Evolutionary conservation across 2,113 vertebrate genomes (phyloP).

Genomic region (Callionymus lyra): DNA sequence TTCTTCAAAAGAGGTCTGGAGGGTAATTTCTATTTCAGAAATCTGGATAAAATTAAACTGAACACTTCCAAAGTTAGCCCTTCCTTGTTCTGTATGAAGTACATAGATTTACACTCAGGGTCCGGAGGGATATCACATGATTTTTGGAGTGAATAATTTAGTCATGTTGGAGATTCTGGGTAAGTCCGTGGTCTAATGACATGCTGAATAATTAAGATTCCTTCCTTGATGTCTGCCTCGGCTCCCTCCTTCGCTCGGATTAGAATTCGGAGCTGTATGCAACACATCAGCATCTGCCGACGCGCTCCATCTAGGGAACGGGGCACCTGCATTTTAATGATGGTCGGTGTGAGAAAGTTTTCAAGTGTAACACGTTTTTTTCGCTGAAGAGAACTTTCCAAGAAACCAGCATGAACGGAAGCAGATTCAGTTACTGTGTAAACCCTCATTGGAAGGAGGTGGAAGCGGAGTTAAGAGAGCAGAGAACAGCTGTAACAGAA

Average conservation of each 20-base stretch:
- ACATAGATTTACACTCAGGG: background rate
- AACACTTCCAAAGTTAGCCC: too few relatives aligned
- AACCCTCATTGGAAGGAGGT: too few relatives aligned
- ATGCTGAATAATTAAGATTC: background rate
- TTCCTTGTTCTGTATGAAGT: too few relatives aligned
- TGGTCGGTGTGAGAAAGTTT: background rate
- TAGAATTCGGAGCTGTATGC: conserved; percentile 4
- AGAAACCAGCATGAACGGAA: too few relatives aligned
- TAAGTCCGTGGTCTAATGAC: background rate
- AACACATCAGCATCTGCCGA: background rate
- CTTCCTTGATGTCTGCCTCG: background rate
- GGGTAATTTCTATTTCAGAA: too few relatives aligned
- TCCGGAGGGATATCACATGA: background rate
- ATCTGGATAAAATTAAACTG: too few relatives aligned
- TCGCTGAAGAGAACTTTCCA: too few relatives aligned
- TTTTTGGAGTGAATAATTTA: conserved; percentile 3
- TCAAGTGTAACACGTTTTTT: background rate
- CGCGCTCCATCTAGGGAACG: background rate
- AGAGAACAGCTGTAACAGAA: too few relatives aligned
- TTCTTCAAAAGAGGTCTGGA: too few relatives aligned
- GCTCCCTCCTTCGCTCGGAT: conserved; percentile 4
- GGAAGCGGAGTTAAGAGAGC: too few relatives aligned
- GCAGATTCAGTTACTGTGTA: too few relatives aligned
- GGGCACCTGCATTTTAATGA: background rate
- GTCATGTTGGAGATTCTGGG: conserved; percentile 4